Evolutionary conservation across 1,140 invertebrate genomes (phyloP), one percentile per base, ranked within the genome.

Genomic region (Mya arenaria): DNA sequence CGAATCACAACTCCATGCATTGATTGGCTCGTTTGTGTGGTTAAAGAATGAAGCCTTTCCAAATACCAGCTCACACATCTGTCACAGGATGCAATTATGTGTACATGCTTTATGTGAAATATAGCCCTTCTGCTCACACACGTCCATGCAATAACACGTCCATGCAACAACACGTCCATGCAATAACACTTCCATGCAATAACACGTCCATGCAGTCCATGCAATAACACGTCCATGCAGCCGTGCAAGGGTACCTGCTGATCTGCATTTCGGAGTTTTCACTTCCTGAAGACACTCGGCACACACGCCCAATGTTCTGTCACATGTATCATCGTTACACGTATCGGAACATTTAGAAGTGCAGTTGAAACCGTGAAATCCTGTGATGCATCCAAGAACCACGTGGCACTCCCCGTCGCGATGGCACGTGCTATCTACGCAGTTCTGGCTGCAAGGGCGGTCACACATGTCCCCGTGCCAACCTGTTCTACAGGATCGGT

Each of bases 191-290:
- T n/a, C n/a, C n/a, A n/a, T n/a, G n/a, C n/a, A n/a, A n/a, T n/a
- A n/a, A n/a, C n/a, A n/a, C n/a, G n/a, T n/a, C n/a, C n/a, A n/a
- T n/a, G n/a, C n/a, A n/a, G n/a, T n/a, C n/a, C n/a, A n/a, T n/a
- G n/a, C n/a, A n/a, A n/a, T n/a, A n/a, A n/a, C n/a, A n/a, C n/a
- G n/a, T n/a, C n/a, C n/a, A n/a, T n/a, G n/a, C n/a, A n/a, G n/a
- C n/a, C n/a, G n/a, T n/a, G n/a, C n/a, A n/a, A n/a, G n/a, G n/a
- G 60, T 77, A 80, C 77, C 77, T 80, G 77, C 77, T 13, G 10
- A 17, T 44, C 65, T 48, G 32, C 77, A 80, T 5, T 69, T 65
- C 25, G 66, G 55, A 1, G 30, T 71, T 30, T 71, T 48, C 6
- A 28, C 34, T 0, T 34, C 32, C 25, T 80, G 69, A 0, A 3